Percentiles rank a stretch among this genome's conserved stretches.
These are phyloP conservation scores for Arnoldichthys spilopterus DNA, from an alignment of 2,797 vertebrate genomes.

Conservation along the genomic window DNA sequence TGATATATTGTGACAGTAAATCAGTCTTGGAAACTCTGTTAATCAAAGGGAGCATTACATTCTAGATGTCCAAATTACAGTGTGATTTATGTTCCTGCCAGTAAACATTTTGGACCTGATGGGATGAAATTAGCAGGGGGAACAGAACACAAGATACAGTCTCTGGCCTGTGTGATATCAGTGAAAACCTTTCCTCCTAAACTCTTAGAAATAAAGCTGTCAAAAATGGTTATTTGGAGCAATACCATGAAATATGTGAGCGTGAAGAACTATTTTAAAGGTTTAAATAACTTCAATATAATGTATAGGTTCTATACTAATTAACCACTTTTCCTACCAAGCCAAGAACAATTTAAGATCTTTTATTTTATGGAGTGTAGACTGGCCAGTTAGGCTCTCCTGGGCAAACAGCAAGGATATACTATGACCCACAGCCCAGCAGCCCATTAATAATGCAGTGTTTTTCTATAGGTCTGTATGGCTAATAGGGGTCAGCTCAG, in stretches of 20 bases:
- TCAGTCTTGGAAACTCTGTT: slow-evolving; percentile 9
- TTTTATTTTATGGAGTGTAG: not conserved
- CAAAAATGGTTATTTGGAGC: not conserved
- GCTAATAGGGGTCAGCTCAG: slow-evolving; percentile 40
- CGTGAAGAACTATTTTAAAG: not conserved
- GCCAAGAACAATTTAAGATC: not conserved
- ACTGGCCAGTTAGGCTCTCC: not conserved
- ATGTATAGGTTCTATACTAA: not conserved
- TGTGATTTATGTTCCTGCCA: slow-evolving; percentile 26
- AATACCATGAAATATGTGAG: too few species aligned
- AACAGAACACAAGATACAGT: slow-evolving; percentile 24
- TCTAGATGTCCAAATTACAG: slow-evolving; percentile 12
- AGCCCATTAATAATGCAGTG: slow-evolving; percentile 44
- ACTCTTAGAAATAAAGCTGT: not conserved
- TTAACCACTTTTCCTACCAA: not conserved
- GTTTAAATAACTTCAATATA: not conserved
- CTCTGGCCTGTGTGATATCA: slow-evolving; percentile 26
- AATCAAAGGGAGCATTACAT: not conserved
- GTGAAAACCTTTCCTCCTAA: slow-evolving; percentile 6
- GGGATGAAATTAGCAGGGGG: slow-evolving; percentile 27
- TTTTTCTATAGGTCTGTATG: slow-evolving; percentile 30
- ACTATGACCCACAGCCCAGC: slow-evolving; percentile 3
- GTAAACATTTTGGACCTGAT: slow-evolving; percentile 30
- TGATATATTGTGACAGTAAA: slow-evolving; percentile 13
- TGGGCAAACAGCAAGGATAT: not conserved